Base-by-base conservation (phyloP, 2,888 invertebrate species). In the Dilophus febrilis region DNA sequence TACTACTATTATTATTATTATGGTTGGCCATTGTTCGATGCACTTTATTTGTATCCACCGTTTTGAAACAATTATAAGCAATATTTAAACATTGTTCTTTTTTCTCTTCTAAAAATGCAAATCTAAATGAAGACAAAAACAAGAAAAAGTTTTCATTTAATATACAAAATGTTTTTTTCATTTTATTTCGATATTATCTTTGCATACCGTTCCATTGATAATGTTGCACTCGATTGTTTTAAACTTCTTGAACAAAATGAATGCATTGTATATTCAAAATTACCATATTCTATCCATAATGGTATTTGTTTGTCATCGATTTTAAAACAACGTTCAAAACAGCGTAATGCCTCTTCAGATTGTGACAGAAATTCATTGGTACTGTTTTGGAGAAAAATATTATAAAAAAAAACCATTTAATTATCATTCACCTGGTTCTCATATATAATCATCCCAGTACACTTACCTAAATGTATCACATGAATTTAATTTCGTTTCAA, bases 271-370 rank as follows among this genome's bases (percentile, higher is more conserved):
- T 94, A 95, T 3, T 85, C 82, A 52, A 92, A 83, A 28, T 79
- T 78, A 3, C 92, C 94, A 55, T 81, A 88, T 57, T 95, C 94
- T 40, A 90, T 84, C 83, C 86, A 85, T 50, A 92, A 65, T 38
- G 78, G 73, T 35, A 77, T 71, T 52, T 82, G 77, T 27, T 72
- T 72, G 2, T 77, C 72, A 46, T 83, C 77, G 26, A 92, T 57
- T 47, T 78, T 72, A 30, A 90, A 65, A 2, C 91, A 80, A 48
- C 77, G 73, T 49, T 78, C 72, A 55, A 85, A 92, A 61, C 91
- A 90, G 41, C 77, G 68, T 47, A 85, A 71, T 0, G 83, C 79
- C 32, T 77, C 70, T 49, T 76, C 75, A 0, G 81, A 79, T 47
- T 77, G 74, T 37, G 67, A 69, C 29, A 82, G 59, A 51, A 77